These are phyloP conservation scores for Diplogasteroides magnus DNA, from an alignment of 1,140 invertebrate genomes.

Conservation along the genomic window DNA sequence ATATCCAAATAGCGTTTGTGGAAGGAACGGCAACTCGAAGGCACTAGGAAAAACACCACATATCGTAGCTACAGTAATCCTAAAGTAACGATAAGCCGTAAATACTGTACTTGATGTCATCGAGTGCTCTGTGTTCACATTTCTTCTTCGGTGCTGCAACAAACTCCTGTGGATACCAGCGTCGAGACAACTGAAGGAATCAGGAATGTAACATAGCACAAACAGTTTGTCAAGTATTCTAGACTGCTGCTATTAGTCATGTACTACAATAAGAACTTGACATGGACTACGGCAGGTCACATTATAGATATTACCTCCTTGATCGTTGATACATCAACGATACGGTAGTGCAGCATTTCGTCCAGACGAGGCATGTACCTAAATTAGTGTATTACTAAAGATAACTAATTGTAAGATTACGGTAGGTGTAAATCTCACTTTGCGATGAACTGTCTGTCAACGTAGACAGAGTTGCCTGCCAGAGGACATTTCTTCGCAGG, in stretches of 20 bases:
- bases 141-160: conserved; percentile 65
- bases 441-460: conserved; percentile 73
- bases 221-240: neutral
- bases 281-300: neutral
- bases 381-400: neutral
- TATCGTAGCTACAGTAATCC: no score
- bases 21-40: no score
- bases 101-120: no score
- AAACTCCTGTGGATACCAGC: conserved; percentile 69
- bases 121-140: conserved; percentile 66
- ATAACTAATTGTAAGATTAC: neutral
- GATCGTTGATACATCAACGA: conserved; percentile 82
- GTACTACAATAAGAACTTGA: neutral
- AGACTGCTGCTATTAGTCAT: neutral
- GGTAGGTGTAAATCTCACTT: conserved; percentile 56
- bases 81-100: no score
- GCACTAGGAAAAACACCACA: no score
- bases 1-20: no score
- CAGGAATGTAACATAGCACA: neutral
- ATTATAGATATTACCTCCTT: conserved; percentile 70
- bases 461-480: conserved; percentile 81
- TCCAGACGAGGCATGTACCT: conserved; percentile 69
- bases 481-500: conserved; percentile 66
- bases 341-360: conserved; percentile 80
- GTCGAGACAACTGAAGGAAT: conserved; percentile 51